A percentile compares a stretch with the other conserved stretches of the same genome.
Evolutionary conservation across 2,888 invertebrate species (phyloP).

Genomic region (Caenorhabditis sp.): DNA sequence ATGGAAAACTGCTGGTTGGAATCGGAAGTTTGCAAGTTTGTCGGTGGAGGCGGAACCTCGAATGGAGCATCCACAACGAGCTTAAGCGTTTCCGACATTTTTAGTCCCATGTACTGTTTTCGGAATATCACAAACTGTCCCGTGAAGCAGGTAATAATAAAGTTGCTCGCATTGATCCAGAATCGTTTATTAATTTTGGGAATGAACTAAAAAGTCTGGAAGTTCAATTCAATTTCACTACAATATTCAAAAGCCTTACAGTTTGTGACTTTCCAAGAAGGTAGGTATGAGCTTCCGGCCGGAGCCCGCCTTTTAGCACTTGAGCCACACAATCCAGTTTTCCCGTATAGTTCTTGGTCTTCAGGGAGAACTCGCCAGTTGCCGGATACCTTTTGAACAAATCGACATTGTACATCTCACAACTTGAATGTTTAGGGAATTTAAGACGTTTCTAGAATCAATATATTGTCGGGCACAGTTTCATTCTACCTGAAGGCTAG

Average conservation of each 20-base stretch:
- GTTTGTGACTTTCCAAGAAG: conserved; percentile 29
- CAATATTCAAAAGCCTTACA: not conserved
- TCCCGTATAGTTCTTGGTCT: conserved; percentile 1
- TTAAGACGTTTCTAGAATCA: conserved; percentile 34
- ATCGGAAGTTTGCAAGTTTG: not conserved
- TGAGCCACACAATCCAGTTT: conserved; percentile 41
- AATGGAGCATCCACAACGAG: conserved; percentile 40
- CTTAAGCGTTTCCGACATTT: conserved; percentile 12
- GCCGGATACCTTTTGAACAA: conserved; percentile 48
- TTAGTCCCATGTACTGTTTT: conserved; percentile 61
- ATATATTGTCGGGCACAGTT: not conserved
- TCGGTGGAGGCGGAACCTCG: not conserved
- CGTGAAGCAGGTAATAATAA: conserved; percentile 53
- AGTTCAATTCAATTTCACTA: not conserved
- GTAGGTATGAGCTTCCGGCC: conserved; percentile 37
- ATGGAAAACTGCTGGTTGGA: conserved; percentile 27
- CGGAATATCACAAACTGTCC: conserved; percentile 37
- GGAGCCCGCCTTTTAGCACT: conserved; percentile 51
- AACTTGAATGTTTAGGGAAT: conserved; percentile 22
- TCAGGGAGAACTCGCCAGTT: conserved; percentile 47
- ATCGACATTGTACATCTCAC: conserved; percentile 42
- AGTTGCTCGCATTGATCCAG: conserved; percentile 61
- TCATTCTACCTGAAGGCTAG: conserved; percentile 38
- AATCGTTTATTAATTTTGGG: conserved; percentile 36
- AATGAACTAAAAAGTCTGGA: conserved; percentile 33